Conservation (phyloP, 2,797 vertebrate species). For the Hephaestus fuliginosus region DNA sequence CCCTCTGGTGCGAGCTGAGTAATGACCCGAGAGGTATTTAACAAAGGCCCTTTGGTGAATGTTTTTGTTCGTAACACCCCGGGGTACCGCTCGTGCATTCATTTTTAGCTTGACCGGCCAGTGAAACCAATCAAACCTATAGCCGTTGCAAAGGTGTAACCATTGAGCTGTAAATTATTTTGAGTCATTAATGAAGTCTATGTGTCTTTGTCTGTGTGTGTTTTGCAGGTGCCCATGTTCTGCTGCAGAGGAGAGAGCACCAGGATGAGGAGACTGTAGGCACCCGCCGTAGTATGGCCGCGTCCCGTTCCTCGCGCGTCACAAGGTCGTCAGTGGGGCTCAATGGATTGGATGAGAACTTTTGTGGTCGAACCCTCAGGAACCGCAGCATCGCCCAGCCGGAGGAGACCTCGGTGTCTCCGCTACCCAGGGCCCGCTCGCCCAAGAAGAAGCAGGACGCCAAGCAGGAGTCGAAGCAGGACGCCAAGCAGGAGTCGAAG, state of each 20-base stretch:
- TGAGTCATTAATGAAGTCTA: slow-evolving; percentile 31
- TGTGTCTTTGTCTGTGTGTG: slow-evolving; percentile 54
- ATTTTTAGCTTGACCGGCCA: slow-evolving; percentile 30
- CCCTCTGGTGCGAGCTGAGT: slow-evolving; percentile 52
- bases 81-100: slow-evolving; percentile 3
- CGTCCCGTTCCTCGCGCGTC: slow-evolving; percentile 99
- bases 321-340: slow-evolving; percentile 99
- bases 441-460: slow-evolving; percentile 94
- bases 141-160: background rate
- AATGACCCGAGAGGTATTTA: slow-evolving; percentile 63
- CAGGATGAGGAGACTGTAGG: slow-evolving; percentile 97
- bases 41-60: slow-evolving; percentile 43
- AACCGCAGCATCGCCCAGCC: slow-evolving; percentile 99
- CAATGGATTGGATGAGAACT: slow-evolving; percentile 99
- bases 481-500: slow-evolving; percentile 39
- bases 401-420: slow-evolving; percentile 91
- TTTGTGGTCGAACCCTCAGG: slow-evolving; percentile 99
- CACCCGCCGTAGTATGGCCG: slow-evolving; percentile 98
- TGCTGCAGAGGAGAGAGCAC: slow-evolving; percentile 93
- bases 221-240: slow-evolving; percentile 83
- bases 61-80: slow-evolving; percentile 45
- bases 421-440: slow-evolving; percentile 93
- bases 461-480: slow-evolving; percentile 46
- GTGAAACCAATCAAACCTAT: slow-evolving; percentile 16
- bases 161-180: slow-evolving; percentile 25